Conservation (phyloP, 2,113 vertebrate genomes). For the Felis chaus region DNA sequence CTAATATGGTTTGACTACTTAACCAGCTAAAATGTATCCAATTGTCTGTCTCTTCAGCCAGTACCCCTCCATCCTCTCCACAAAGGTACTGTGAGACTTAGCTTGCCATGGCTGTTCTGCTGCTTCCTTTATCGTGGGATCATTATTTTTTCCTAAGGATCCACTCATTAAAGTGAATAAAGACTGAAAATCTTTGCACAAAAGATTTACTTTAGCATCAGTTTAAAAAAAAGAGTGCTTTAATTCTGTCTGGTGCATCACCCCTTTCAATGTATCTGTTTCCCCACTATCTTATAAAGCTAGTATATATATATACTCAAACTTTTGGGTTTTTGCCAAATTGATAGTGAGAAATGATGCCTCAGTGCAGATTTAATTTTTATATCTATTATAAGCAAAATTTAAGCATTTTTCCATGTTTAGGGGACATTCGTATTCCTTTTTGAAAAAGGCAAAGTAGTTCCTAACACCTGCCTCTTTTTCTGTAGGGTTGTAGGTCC, state of each 20-base stretch:
- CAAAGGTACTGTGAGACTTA: not conserved
- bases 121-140: not conserved
- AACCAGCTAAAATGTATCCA: not conserved
- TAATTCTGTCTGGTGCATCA: not conserved
- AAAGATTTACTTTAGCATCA: constrained; percentile 15
- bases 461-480: not conserved
- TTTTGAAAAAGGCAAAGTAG: not conserved
- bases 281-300: not conserved
- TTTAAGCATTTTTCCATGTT: not conserved
- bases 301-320: not conserved
- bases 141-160: not conserved
- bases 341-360: not conserved
- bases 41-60: not conserved
- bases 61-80: not conserved
- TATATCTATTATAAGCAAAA: not conserved
- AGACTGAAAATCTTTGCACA: not conserved
- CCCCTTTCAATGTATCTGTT: not conserved
- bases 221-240: not conserved
- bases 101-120: not conserved
- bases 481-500: not conserved
- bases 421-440: not conserved
- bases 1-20: not conserved
- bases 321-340: not conserved
- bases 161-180: constrained; percentile 7
- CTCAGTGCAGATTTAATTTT: not conserved